phyloP scores from a whole-genome alignment of 2,888 invertebrate species.

The Ceraclea dissimilis region DNA sequence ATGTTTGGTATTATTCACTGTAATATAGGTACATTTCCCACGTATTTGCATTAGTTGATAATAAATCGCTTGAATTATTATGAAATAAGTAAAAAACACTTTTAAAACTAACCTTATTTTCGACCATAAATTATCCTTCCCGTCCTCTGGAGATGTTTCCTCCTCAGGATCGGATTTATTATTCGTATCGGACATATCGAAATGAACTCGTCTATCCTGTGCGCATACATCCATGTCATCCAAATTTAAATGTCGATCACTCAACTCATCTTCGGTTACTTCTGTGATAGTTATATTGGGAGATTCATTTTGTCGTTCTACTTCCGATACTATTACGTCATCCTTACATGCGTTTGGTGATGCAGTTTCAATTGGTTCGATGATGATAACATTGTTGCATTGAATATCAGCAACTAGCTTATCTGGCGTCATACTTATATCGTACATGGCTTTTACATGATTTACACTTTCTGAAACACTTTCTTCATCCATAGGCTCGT shows the following conservation, averaged over 20 bases:
- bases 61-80: conserved; percentile 1
- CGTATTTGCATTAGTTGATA: conserved; percentile 1
- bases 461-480: conserved; percentile 15
- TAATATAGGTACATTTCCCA: conserved; percentile 10
- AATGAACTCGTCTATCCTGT: conserved; percentile 23
- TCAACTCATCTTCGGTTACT: conserved; percentile 40
- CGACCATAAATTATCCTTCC: conserved; percentile 22
- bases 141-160: conserved; percentile 10
- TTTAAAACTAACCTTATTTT: conserved; percentile 22
- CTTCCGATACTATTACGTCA: conserved; percentile 10
- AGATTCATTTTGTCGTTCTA: conserved; percentile 30
- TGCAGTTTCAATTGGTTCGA: conserved; percentile 37
- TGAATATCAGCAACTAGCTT: conserved; percentile 30
- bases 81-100: conserved; percentile 1
- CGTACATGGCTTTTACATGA: conserved; percentile 23
- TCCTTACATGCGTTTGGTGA: conserved; percentile 5
- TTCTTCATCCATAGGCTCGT: conserved; percentile 32
- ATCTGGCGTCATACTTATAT: conserved; percentile 28
- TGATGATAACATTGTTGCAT: conserved; percentile 36
- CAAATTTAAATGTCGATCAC: conserved; percentile 23
- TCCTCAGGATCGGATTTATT: conserved; percentile 10
- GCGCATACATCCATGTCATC: conserved; percentile 8
- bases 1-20: background rate
- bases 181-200: conserved; percentile 15
- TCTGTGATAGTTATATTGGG: conserved; percentile 47